A percentile compares a stretch with the other conserved stretches of the same genome.
Conservation (phyloP, 2,113 vertebrate genomes). For the Halichoerus grypus region DNA sequence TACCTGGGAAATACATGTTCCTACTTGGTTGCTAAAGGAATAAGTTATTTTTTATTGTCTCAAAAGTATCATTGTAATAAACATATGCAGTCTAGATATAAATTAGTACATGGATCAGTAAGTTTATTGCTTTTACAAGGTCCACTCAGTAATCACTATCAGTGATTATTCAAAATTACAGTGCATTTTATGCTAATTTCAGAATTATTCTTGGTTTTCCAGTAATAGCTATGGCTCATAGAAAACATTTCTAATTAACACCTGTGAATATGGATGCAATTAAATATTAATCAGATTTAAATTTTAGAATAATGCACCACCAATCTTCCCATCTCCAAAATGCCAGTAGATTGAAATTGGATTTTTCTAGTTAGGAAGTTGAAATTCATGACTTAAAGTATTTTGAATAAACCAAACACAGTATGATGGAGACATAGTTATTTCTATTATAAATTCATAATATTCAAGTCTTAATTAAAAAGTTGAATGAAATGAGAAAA, state of each 20-base stretch:
- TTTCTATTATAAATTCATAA: slow-evolving; percentile 31
- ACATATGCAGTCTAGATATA: slow-evolving; percentile 52
- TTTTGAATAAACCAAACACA: slow-evolving; percentile 47
- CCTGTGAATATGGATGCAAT: slow-evolving; percentile 80
- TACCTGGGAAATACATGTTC: slow-evolving; percentile 54
- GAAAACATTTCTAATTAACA: slow-evolving; percentile 84
- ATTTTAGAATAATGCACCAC: slow-evolving; percentile 83
- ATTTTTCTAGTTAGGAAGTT: slow-evolving; percentile 80
- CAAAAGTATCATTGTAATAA: not conserved
- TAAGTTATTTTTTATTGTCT: slow-evolving; percentile 69
- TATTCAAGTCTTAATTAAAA: slow-evolving; percentile 24
- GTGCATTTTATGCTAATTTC: slow-evolving; percentile 81
- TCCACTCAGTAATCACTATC: slow-evolving; percentile 78
- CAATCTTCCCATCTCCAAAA: slow-evolving; percentile 79
- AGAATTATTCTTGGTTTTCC: slow-evolving; percentile 80
- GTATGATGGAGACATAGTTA: not conserved
- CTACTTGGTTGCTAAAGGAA: slow-evolving; percentile 55
- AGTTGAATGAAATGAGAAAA: not conserved
- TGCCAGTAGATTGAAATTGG: slow-evolving; percentile 82
- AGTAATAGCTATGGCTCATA: slow-evolving; percentile 81
- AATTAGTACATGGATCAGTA: slow-evolving; percentile 76
- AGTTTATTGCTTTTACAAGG: slow-evolving; percentile 79
- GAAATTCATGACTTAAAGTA: slow-evolving; percentile 74
- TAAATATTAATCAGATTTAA: slow-evolving; percentile 87
- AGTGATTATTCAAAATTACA: slow-evolving; percentile 77